Percentiles rank a stretch among this genome's conserved stretches.
phyloP scores from a whole-genome alignment of 2,113 vertebrate genomes.

The Pogonocichla stellata region DNA sequence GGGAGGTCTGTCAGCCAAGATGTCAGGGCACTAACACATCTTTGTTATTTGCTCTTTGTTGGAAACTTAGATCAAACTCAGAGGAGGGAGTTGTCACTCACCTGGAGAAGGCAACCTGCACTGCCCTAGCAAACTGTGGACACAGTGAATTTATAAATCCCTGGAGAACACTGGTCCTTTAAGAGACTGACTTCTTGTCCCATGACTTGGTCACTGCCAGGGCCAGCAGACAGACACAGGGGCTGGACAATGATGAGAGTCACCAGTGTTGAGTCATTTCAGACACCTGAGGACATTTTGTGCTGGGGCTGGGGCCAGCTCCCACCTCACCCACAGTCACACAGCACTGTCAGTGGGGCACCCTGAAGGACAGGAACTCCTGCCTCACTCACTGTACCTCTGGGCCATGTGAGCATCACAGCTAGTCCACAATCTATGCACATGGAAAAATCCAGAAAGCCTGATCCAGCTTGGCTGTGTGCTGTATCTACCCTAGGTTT shows the following conservation, averaged over 20 bases:
- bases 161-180: neutral
- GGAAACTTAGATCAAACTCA: neutral
- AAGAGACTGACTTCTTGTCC: accelerated
- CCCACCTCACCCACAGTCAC: accelerated
- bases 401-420: neutral
- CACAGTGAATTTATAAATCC: neutral
- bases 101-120: neutral
- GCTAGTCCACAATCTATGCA: neutral
- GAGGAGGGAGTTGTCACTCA: neutral
- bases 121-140: neutral
- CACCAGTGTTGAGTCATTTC: neutral
- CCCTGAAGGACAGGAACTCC: neutral
- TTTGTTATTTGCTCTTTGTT: neutral
- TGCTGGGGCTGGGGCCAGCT: neutral
- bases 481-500: neutral
- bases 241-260: neutral
- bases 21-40: neutral
- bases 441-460: neutral
- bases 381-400: neutral
- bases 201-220: accelerated
- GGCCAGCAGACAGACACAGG: neutral
- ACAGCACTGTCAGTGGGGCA: accelerated
- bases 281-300: neutral
- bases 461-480: neutral
- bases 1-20: neutral